Conservation (phyloP, 2,888 invertebrate species). For the Bugulina stolonifera region DNA sequence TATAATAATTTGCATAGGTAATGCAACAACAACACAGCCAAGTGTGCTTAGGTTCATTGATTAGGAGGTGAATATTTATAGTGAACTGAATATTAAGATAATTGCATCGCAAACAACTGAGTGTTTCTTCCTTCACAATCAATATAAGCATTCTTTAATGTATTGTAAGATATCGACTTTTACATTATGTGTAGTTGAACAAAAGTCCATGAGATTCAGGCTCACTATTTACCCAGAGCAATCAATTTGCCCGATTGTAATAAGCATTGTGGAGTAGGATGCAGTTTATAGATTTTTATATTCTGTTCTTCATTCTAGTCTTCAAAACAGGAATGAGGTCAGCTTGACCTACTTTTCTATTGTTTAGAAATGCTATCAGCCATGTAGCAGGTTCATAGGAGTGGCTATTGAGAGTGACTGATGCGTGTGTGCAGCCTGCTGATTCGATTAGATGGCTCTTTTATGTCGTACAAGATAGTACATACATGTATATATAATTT, state of each 20-base stretch:
- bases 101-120: background rate
- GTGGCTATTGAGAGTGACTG: background rate
- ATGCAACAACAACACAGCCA: too few relatives aligned
- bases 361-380: background rate
- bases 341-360: constrained; percentile 5
- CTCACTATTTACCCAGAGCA: background rate
- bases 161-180: background rate
- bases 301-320: too few relatives aligned
- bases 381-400: background rate
- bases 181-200: background rate
- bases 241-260: background rate
- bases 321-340: too few relatives aligned
- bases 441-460: too few relatives aligned
- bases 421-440: too few relatives aligned
- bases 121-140: background rate
- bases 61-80: background rate
- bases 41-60: background rate
- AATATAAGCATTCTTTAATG: background rate
- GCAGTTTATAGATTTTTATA: background rate
- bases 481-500: too few relatives aligned
- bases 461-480: too few relatives aligned
- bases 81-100: background rate
- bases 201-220: background rate
- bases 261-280: background rate
- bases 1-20: too few relatives aligned